A percentile compares a stretch with the other conserved stretches of the same genome.
These are phyloP conservation scores for Perithous albicinctus DNA, from an alignment of 2,888 invertebrate genomes.

Conservation along the genomic window DNA sequence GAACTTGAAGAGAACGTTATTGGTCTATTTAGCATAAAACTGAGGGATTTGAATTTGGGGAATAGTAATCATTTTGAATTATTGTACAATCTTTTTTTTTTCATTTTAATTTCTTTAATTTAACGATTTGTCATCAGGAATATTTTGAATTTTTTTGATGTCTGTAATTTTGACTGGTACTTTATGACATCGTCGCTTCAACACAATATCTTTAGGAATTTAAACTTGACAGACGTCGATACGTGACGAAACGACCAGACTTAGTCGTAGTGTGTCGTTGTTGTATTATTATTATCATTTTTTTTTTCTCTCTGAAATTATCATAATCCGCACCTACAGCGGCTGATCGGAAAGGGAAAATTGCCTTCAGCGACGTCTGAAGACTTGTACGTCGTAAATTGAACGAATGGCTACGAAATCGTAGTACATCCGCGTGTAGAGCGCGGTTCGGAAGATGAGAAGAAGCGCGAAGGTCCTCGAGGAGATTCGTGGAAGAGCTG, in stretches of 20 bases:
- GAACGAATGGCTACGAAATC: conserved; percentile 32
- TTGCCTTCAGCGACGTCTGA: neutral
- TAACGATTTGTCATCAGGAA: too few relatives aligned
- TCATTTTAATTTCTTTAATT: too few relatives aligned
- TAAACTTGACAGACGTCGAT: conserved; percentile 44
- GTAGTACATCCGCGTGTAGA: conserved; percentile 28
- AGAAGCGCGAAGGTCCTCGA: conserved; percentile 19
- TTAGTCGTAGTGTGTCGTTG: neutral
- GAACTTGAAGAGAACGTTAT: too few relatives aligned
- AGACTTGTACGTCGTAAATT: conserved; percentile 44
- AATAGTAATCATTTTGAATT: too few relatives aligned
- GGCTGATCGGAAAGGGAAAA: conserved; percentile 34
- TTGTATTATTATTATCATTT: too few relatives aligned
- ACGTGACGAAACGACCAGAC: conserved; percentile 1
- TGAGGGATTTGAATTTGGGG: too few relatives aligned
- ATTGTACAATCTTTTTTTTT: too few relatives aligned
- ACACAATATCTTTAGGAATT: conserved; percentile 25
- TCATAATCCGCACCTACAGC: conserved; percentile 29
- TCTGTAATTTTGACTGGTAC: too few relatives aligned
- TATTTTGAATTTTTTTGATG: too few relatives aligned
- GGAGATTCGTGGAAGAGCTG: conserved; percentile 42
- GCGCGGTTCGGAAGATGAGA: neutral
- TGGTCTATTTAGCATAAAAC: too few relatives aligned
- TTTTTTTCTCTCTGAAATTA: conserved; percentile 1
- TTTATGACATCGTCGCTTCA: too few relatives aligned